Evolutionary conservation across 2,888 invertebrate species (phyloP).

Genomic region (Platycheirus albimanus): DNA sequence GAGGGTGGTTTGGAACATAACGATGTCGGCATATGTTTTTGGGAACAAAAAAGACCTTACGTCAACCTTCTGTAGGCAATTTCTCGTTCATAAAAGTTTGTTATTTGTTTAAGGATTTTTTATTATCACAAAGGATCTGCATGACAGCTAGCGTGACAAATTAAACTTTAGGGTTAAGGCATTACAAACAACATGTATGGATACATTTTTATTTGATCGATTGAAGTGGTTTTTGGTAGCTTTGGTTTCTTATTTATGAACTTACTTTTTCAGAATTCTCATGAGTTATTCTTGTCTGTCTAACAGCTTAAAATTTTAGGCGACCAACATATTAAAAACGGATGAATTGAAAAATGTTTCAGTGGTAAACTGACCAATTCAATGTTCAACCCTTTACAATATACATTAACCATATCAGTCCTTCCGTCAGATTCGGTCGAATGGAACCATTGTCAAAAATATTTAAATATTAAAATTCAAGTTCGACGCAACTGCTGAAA

Average conservation of each 20-base stretch:
- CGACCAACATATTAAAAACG: too few relatives aligned
- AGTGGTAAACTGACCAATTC: too few relatives aligned
- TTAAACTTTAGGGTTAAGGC: constrained; percentile 2
- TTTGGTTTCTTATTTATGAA: neutral
- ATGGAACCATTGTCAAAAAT: too few relatives aligned
- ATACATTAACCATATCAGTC: too few relatives aligned
- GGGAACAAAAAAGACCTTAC: neutral
- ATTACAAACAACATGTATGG: neutral
- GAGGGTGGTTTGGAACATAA: neutral
- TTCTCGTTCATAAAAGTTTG: neutral
- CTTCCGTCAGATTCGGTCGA: too few relatives aligned
- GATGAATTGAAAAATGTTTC: too few relatives aligned
- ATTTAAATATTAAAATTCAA: too few relatives aligned
- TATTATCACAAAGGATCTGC: neutral
- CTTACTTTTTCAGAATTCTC: too few relatives aligned
- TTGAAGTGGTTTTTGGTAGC: constrained; percentile 1
- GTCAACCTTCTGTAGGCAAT: neutral
- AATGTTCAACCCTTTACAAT: too few relatives aligned
- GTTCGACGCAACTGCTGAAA: too few relatives aligned
- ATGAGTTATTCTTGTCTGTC: too few relatives aligned
- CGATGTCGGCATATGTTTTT: neutral
- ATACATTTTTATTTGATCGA: constrained; percentile 46
- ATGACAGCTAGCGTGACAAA: constrained; percentile 17
- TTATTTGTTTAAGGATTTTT: constrained; percentile 1
- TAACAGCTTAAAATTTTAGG: too few relatives aligned